Evolutionary conservation across 2,888 invertebrate genomes (phyloP), one percentile per base, ranked within the genome.

Genomic region (Julus scandinavius): DNA sequence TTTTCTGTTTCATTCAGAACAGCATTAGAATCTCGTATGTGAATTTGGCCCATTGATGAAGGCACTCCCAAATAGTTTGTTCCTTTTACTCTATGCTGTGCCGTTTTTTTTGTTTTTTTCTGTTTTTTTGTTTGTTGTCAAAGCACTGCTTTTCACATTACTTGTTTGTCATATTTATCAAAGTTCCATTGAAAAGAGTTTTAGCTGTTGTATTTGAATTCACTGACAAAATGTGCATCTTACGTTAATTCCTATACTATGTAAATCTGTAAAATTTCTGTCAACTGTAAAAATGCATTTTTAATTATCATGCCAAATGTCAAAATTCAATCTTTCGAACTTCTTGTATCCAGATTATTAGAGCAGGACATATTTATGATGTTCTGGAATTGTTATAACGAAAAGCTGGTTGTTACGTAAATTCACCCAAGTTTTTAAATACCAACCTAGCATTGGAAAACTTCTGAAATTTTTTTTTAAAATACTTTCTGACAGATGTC

Each of bases 91-190:
- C 63, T 72, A 20, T 72, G 29, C 72, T 72, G 72, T 72, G 9
- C 72, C 29, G 72, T 72, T 72, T 72, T 20, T 72, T 72, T 29
- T 29, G 11, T 7, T 20, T 72, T 72, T 20, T 72, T 72, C 29
- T 29, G 11, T 7, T 20, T 72, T 72, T 54, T 72, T 20, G 29
- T 72, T 72, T 20, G 20, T 72, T 29, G 72, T 72, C 29, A 29
- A 63, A 72, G 72, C 20, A 72, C 72, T 72, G 29, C 72, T 72
- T 72, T 72, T 72, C 72, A 72, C 72, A 72, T 72, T 72, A 29
- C 72, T 72, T 29, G 29, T 72, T 72, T 72, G 72, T 72, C 29
- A 72, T 72, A 72, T 72, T 72, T 72, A 29, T 72, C 72, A 72
- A 29, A 72, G 11, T 72, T 72, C 72, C 20, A 72, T 72, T 72